Evolutionary conservation across 2,888 invertebrate species (phyloP), one percentile per base, ranked within the genome.

Genomic region (Drosophila stalkeri): DNA sequence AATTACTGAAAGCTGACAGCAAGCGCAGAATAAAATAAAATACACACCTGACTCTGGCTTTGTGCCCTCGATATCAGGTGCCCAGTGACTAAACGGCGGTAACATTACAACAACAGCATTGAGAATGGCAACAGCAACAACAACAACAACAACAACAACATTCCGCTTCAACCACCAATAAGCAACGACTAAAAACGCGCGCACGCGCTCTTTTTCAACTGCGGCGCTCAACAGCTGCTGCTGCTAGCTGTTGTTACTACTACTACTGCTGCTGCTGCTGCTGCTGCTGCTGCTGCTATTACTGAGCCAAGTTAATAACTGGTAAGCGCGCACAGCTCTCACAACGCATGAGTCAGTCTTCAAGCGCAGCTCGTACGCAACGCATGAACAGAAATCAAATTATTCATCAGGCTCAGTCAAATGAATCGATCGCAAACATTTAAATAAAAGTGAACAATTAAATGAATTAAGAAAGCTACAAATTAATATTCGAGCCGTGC

Each of bases 331-430:
- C 57, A 72, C 61, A 55, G 60, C 67, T 71, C 72, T 73, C 71
- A 51, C 41, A 54, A 20, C 39, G 43, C 65, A 75, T 86, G 89
- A 91, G 80, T 91, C 92, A 91, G 91, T 91, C 91, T 77, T 76
- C 43, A 75, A 90, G 79, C 87, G 79, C 81, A 81, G 86, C 80
- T 90, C 82, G 82, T 80, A 70, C 69, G 72, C 55, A 88, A 72
- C 86, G 80, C 86, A 71, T 64, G 69, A 44, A 41, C 52, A 44
- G 39, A 61, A 64, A 23, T 46, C 23, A 35, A 18, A 64, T 16
- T 39, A 49, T 27, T 63, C 64, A 74, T 54, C n/a, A 20, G n/a
- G 6, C 9, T 33, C 51, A 64, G 52, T n/a, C 39, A 16, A 44
- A 54, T 33, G 37, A 55, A 46, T 44, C 54, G 49, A 31, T 49